Percentiles rank a stretch among this genome's conserved stretches.
These are phyloP conservation scores for Neodon shergylaensis DNA, from an alignment of 2,113 vertebrate genomes.

Conservation along the genomic window DNA sequence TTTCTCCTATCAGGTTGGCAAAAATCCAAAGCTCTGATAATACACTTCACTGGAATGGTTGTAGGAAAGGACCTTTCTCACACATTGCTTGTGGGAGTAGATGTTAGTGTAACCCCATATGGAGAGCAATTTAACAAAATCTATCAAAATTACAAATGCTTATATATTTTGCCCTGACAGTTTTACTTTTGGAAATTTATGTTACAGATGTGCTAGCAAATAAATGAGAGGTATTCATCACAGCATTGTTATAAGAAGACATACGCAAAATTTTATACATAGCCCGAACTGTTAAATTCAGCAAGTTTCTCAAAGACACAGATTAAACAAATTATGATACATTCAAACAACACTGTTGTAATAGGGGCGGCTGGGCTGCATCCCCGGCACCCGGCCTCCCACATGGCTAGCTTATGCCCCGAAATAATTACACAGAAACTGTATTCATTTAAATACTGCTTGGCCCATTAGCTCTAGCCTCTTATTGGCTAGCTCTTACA, in stretches of 20 bases:
- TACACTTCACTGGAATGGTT: slow-evolving; percentile 49
- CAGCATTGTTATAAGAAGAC: slow-evolving; percentile 35
- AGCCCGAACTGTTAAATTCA: slow-evolving; percentile 42
- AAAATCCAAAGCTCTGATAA: slow-evolving; percentile 69
- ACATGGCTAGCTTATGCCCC: no score
- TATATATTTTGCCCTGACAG: slow-evolving; percentile 61
- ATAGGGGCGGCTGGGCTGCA: no score
- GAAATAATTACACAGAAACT: no score
- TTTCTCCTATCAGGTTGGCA: slow-evolving; percentile 71
- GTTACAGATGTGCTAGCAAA: slow-evolving; percentile 67
- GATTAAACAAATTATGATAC: slow-evolving; percentile 44
- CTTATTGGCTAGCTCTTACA: no score
- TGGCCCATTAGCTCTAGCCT: no score
- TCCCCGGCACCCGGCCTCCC: no score
- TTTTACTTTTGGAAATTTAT: slow-evolving; percentile 71
- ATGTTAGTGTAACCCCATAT: slow-evolving; percentile 78
- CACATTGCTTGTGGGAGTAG: slow-evolving; percentile 59
- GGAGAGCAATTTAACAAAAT: slow-evolving; percentile 76
- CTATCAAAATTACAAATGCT: slow-evolving; percentile 78
- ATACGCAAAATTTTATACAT: slow-evolving; percentile 1
- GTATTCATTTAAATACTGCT: no score
- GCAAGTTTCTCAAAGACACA: slow-evolving; percentile 51
- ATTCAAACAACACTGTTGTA: neutral
- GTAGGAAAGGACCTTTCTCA: slow-evolving; percentile 41
- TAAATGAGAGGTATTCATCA: slow-evolving; percentile 61